Base-by-base conservation (phyloP, 1,140 invertebrate genomes). In the Ceratina calcarata region DNA sequence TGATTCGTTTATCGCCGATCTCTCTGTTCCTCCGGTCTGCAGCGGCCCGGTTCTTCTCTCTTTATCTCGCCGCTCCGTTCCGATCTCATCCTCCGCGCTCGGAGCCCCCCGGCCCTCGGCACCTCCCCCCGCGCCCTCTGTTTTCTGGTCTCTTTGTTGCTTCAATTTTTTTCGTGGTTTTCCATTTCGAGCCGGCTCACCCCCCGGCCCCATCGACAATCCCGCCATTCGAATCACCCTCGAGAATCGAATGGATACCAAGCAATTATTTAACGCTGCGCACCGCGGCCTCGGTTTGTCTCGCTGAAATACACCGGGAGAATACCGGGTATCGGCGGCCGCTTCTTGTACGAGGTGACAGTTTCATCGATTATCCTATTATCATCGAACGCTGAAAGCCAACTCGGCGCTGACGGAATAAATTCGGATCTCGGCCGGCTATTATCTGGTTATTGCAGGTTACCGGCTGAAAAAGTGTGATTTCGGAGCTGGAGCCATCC, bases 1-100 rank as follows among this genome's bases (percentile, higher is more conserved):
- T 91, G 91, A 92, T 92, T 92, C 91, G 88, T 91, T 92, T 91
- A 92, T 91, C 87, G 86, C 84, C 80, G 80, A 87, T 81, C 85
- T 88, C 86, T 76, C 81, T 86, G 69, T 66, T 76, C 80, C 66
- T 81, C 84, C 64, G 61, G 7, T 60, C 53, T 32, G 58, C 83
- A 61, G 20, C 53, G 49, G 16, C 57, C 58, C 64, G 51, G 37
- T 20, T 18, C n/a, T 78, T 27, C 51, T 58, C 15, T 22, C 49
- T 12, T 24, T 22, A n/a, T 18, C 12, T 74, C 18, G 32, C 67
- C 16, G 51, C 66, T 15, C 27, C 68, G 55, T 18, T 2, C 32
- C 13, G 57, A 15, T 12, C n/a, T 16, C 27, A 32, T 13, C 58
- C n/a, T 37, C 1, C 12, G 6, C 8, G 20, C 15, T 58, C 20